These are phyloP conservation scores for Teleogryllus occipitalis DNA, from an alignment of 1,140 invertebrate genomes.

Conservation along the genomic window DNA sequence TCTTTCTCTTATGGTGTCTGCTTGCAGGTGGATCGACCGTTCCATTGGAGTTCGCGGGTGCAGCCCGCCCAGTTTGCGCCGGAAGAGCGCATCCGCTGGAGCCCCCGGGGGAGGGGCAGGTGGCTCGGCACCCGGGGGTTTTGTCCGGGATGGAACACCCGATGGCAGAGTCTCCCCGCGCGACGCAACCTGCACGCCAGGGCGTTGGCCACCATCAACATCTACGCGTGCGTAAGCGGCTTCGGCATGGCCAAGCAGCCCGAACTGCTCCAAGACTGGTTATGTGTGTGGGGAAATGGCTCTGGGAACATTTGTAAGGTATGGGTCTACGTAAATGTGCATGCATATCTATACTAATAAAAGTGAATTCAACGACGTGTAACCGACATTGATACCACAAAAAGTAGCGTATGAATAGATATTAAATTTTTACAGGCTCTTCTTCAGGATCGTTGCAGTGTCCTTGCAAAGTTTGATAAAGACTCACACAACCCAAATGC, in stretches of 20 bases:
- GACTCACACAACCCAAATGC: too few relatives aligned
- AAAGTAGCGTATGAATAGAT: too few relatives aligned
- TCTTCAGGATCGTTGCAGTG: too few relatives aligned
- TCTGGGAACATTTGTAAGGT: neutral
- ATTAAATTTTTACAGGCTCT: too few relatives aligned
- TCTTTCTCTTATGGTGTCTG: too few relatives aligned
- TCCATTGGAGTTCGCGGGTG: neutral
- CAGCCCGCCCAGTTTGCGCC: neutral
- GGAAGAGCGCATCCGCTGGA: neutral
- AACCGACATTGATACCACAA: too few relatives aligned
- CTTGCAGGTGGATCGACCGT: neutral
- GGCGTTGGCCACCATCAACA: neutral
- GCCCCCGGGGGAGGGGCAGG: too few relatives aligned
- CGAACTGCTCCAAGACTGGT: neutral
- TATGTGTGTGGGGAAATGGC: neutral
- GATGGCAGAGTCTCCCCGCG: neutral
- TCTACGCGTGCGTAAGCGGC: neutral
- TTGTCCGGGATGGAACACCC: neutral
- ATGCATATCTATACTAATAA: neutral
- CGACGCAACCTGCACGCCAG: neutral
- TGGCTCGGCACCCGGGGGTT: neutral
- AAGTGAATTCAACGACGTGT: too few relatives aligned
- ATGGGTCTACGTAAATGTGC: neutral
- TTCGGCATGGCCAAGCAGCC: neutral
- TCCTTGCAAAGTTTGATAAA: too few relatives aligned